Percentiles rank a stretch among this genome's conserved stretches.
These are phyloP conservation scores for Otocyon megalotis DNA, from an alignment of 2,113 vertebrate genomes.

Conservation along the genomic window DNA sequence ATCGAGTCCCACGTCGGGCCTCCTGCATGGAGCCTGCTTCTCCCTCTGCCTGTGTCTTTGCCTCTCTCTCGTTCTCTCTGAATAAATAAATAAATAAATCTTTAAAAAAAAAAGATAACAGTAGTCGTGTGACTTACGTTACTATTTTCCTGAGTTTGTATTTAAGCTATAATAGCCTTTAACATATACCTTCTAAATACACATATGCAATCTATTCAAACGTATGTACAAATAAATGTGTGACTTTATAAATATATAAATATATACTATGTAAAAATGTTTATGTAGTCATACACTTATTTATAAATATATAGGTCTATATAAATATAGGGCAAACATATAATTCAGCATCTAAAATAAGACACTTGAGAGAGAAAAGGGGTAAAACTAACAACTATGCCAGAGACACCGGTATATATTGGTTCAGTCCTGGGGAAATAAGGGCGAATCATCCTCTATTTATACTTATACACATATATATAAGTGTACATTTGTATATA, in stretches of 20 bases:
- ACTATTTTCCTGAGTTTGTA: conserved; percentile 11
- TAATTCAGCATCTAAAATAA: conserved; percentile 26
- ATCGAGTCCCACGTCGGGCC: no score
- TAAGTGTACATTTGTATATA: neutral
- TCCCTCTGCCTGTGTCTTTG: no score
- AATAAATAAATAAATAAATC: no score
- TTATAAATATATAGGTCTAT: neutral
- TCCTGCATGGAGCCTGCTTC: no score
- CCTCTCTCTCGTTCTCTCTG: no score
- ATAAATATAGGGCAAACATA: neutral
- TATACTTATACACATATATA: neutral
- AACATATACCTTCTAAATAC: neutral
- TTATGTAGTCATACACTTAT: neutral
- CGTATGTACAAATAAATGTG: neutral
- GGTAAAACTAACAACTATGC: neutral
- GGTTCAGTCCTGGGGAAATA: neutral
- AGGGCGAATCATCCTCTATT: neutral
- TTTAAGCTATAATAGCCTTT: neutral
- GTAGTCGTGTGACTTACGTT: neutral
- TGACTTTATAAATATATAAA: neutral
- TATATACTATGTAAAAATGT: neutral
- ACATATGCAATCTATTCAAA: neutral
- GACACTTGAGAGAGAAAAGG: neutral
- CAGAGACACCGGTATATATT: neutral
- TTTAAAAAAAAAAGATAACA: neutral